Evolutionary conservation across 2,113 vertebrate genomes (phyloP).

Genomic region (Eclectus roratus): DNA sequence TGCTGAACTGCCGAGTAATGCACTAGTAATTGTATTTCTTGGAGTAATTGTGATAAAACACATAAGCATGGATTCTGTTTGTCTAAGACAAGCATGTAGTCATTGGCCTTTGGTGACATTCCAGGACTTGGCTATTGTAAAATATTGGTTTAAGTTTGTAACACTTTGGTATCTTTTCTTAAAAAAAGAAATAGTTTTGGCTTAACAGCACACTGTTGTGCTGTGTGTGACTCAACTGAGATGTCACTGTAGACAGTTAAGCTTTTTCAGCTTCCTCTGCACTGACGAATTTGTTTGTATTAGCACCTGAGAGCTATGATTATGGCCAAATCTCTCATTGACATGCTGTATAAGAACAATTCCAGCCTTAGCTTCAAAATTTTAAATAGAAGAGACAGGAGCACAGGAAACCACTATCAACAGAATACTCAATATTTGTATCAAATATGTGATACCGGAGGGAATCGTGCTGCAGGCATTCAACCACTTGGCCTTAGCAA

Average conservation of each 20-base stretch:
- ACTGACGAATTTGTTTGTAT: not conserved
- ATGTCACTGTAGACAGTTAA: not conserved
- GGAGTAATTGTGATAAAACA: not conserved
- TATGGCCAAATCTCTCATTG: not conserved
- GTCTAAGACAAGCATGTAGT: not conserved
- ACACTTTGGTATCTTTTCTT: not conserved
- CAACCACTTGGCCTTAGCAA: not conserved
- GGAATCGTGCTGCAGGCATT: not conserved
- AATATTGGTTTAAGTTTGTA: not conserved
- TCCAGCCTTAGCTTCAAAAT: not conserved
- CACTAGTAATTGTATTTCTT: slow-evolving; percentile 6
- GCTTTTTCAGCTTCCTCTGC: not conserved
- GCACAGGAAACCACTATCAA: not conserved
- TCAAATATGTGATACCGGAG: not conserved
- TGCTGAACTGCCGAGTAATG: not conserved
- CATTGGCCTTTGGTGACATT: not conserved
- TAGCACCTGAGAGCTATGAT: not conserved
- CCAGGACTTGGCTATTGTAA: not conserved
- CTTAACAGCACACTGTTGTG: rapidly evolving
- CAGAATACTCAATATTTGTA: not conserved
- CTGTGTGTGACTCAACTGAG: not conserved
- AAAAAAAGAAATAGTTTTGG: not conserved
- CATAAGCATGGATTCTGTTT: not conserved
- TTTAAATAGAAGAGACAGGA: not conserved
- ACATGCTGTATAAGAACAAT: not conserved